Conservation (phyloP, 2,113 vertebrate species). For the Dasypus novemcinctus region DNA sequence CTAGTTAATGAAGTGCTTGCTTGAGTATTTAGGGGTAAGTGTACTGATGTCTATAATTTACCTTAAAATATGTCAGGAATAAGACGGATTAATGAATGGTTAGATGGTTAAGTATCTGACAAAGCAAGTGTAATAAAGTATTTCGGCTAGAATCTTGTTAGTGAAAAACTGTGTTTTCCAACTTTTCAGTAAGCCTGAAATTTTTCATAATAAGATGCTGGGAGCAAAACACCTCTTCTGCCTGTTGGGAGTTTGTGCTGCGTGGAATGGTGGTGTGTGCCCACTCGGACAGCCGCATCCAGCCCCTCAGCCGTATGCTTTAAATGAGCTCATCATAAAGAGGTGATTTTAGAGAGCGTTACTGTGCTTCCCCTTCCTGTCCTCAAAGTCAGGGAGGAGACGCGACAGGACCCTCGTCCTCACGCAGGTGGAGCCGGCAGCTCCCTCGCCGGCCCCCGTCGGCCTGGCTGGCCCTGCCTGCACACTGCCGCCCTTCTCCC, state of each 20-base stretch:
- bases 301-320: background rate
- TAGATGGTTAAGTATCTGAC: background rate
- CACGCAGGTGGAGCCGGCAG: background rate
- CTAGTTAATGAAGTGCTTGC: background rate
- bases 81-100: background rate
- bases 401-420: background rate
- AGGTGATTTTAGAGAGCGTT: background rate
- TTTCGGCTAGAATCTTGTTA: background rate
- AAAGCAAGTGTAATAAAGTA: background rate
- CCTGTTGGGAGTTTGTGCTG: background rate
- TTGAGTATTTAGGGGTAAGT: background rate
- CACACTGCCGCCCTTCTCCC: background rate
- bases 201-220: too few species aligned
- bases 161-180: background rate
- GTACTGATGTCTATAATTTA: background rate
- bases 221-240: background rate
- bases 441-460: background rate
- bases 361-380: background rate
- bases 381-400: background rate
- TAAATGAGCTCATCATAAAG: background rate
- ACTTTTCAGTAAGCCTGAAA: too few species aligned
- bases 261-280: background rate
- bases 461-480: background rate
- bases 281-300: background rate
- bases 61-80: background rate